Base-by-base conservation (phyloP, 1,140 invertebrate species). In the Drosophila erecta region DNA sequence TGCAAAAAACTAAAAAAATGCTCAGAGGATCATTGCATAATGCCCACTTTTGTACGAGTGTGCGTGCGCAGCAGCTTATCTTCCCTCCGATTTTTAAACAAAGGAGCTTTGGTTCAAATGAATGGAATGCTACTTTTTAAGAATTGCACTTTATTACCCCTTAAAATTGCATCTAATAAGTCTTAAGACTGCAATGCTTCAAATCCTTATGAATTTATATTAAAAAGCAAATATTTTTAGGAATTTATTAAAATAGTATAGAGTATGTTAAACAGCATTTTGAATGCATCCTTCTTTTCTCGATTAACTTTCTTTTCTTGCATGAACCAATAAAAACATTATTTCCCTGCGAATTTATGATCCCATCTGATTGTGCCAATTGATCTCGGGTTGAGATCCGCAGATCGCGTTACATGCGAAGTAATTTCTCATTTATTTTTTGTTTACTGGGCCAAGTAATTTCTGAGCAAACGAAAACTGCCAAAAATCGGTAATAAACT, bases 21-120 rank as follows among this genome's bases (percentile, higher is more conserved):
- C 37, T 27, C 64, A 51, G 64, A 60, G 61, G 61, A 67, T 67
- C 64, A 43, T 67, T 67, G 64, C 64, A 67, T 67, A 67, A 67
- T 65, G 30, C 30, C 12, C 17, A 27, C 17, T 37, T 30, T n/a
- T 58, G 14, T 22, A 14, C 17, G 22, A n/a, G 22, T 10, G 3
- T 60, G 20, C 17, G 60, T 65, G 57, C 33, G 1, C 20, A 37
- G 30, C 7, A 12, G 43, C 62, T 65, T 33, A 65, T 65, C 59
- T 50, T 12, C 33, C 40, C 4, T 65, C 40, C 17, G 27, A 11
- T 65, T 49, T 15, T 2, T 8, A 4, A 22, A 49, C 15, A 11
- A 4, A 40, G 30, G 44, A 49, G 14, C 27, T 46, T 24, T 46
- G 20, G 5, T 15, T 15, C 44, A 15, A 62, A 61, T 37, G 15